phyloP scores from a whole-genome alignment of 2,797 vertebrate genomes.

The Aulostomus chinensis region DNA sequence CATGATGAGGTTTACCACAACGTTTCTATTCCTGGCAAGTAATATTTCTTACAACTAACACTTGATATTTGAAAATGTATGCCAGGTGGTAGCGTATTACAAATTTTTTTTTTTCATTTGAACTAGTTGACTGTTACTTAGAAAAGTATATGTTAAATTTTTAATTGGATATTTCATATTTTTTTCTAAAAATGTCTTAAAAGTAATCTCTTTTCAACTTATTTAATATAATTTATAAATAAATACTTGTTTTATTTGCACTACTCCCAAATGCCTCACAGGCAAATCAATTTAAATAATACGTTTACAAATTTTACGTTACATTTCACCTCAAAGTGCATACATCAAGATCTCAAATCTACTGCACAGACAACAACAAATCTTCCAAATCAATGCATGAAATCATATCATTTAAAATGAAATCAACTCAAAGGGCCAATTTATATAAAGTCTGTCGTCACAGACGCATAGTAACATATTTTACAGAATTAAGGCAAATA shows the following conservation, averaged over 20 bases:
- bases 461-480: conserved; percentile 50
- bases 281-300: conserved; percentile 3
- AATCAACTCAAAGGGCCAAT: conserved; percentile 46
- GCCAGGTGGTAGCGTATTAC: conserved; percentile 6
- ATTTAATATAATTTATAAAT: conserved; percentile 5
- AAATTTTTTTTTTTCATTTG: conserved; percentile 8
- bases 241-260: conserved; percentile 19
- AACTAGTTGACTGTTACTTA: not conserved
- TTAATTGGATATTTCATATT: not conserved
- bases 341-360: conserved; percentile 40
- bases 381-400: conserved; percentile 46
- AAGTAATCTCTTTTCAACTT: conserved; percentile 4
- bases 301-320: conserved; percentile 27
- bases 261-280: conserved; percentile 4
- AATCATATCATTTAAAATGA: conserved; percentile 42
- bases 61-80: conserved; percentile 7
- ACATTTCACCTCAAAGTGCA: conserved; percentile 39
- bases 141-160: not conserved
- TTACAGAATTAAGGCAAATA: conserved; percentile 71
- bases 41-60: not conserved
- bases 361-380: conserved; percentile 29
- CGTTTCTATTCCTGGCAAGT: not conserved
- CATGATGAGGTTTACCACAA: too few relatives aligned
- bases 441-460: conserved; percentile 41
- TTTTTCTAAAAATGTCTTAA: too few relatives aligned